Conservation (phyloP, 1,140 invertebrate genomes). For the Drosophila micromelanica region DNA sequence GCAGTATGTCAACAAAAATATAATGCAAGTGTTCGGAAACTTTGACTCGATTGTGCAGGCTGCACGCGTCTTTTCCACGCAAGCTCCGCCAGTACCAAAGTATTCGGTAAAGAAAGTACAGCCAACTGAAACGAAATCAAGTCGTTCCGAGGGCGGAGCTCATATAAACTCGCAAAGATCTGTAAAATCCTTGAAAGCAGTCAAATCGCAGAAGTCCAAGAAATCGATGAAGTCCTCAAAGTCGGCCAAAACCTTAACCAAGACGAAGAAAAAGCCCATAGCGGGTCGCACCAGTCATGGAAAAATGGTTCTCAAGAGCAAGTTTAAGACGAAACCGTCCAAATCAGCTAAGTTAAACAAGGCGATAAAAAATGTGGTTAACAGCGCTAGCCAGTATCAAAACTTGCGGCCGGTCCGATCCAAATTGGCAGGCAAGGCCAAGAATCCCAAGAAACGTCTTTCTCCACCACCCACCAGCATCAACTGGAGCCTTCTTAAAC, state of each 20-base stretch:
- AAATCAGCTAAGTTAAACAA: constrained; percentile 10
- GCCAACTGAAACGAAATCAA: background rate
- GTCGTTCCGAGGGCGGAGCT: constrained; percentile 49
- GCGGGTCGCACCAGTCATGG: constrained; percentile 30
- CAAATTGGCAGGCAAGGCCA: constrained; percentile 28
- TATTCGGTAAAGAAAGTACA: constrained; percentile 47
- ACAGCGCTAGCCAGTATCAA: constrained; percentile 63
- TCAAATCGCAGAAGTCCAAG: constrained; percentile 36
- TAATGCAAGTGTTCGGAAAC: constrained; percentile 73
- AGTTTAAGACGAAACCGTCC: constrained; percentile 32
- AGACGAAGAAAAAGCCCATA: constrained; percentile 20
- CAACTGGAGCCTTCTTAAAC: constrained; percentile 64
- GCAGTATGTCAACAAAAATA: constrained; percentile 74
- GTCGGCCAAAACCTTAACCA: constrained; percentile 36
- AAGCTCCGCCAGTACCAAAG: constrained; percentile 58
- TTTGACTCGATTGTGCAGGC: constrained; percentile 67
- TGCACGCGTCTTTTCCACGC: constrained; percentile 55
- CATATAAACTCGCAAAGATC: constrained; percentile 23
- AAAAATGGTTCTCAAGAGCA: constrained; percentile 59
- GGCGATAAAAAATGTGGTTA: constrained; percentile 36
- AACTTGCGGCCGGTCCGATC: constrained; percentile 35
- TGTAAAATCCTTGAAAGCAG: constrained; percentile 15
- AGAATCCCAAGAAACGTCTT: constrained; percentile 30
- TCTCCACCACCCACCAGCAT: constrained; percentile 42
- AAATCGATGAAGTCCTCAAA: constrained; percentile 46